phyloP scores from a whole-genome alignment of 2,888 invertebrate species.

The Sarcophaga variegata region DNA sequence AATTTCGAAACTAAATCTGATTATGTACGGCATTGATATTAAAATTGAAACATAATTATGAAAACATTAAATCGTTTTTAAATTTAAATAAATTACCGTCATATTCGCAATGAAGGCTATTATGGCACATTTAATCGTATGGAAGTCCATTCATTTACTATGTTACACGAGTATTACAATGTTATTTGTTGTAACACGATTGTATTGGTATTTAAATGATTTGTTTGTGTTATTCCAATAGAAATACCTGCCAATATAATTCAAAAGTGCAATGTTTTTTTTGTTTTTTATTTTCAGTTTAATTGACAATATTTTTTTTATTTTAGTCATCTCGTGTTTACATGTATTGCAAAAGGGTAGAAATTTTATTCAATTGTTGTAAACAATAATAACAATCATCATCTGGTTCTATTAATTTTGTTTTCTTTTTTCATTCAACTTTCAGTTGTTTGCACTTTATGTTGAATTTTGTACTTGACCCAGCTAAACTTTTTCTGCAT shows the following conservation, averaged over 20 bases:
- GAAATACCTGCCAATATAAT: slow-evolving; percentile 12
- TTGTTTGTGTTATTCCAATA: not conserved
- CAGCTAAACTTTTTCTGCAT: slow-evolving; percentile 21
- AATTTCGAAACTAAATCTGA: no score
- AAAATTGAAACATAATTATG: no score
- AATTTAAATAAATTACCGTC: no score
- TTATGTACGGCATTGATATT: no score
- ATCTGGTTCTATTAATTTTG: slow-evolving; percentile 7
- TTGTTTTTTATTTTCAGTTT: not conserved
- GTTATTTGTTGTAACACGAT: not conserved
- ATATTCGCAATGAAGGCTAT: no score
- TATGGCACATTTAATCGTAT: no score
- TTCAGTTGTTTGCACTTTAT: slow-evolving; percentile 9
- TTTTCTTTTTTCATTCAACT: not conserved
- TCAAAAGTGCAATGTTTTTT: not conserved
- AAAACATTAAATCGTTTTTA: no score
- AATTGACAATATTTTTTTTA: slow-evolving; percentile 4
- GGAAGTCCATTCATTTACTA: no score
- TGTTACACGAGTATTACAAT: no score
- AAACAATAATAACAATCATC: not conserved
- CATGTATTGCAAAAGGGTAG: not conserved
- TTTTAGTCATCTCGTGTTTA: no score
- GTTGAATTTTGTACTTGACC: slow-evolving; percentile 40
- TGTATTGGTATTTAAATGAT: not conserved
- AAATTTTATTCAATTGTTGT: slow-evolving; percentile 11